These are phyloP conservation scores for Drosophila niveifrons DNA, from an alignment of 2,888 invertebrate species.

Conservation along the genomic window DNA sequence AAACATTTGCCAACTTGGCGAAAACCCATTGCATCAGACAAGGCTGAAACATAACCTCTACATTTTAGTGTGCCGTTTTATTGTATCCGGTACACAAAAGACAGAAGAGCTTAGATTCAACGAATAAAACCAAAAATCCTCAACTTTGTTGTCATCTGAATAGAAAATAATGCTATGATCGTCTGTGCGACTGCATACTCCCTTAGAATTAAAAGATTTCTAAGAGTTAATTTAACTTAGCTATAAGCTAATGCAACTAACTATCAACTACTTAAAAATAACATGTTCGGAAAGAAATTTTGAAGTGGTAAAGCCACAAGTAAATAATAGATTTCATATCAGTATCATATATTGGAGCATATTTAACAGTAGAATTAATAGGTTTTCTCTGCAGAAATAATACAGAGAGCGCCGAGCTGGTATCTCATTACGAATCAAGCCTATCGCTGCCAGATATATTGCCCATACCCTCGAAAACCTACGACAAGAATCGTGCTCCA, in stretches of 20 bases:
- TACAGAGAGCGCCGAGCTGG: slow-evolving; percentile 85
- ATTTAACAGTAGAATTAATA: neutral
- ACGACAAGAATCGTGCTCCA: slow-evolving; percentile 95
- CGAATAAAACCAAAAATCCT: too few species aligned
- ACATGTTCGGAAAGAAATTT: too few species aligned
- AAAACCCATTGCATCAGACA: slow-evolving; percentile 63
- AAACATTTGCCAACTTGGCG: slow-evolving; percentile 32
- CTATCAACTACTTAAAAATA: too few species aligned
- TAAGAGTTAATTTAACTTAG: too few species aligned
- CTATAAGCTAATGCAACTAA: too few species aligned
- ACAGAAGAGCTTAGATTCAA: neutral
- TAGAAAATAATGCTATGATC: too few species aligned
- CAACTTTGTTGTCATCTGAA: too few species aligned
- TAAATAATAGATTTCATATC: too few species aligned
- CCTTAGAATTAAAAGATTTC: too few species aligned
- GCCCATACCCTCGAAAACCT: slow-evolving; percentile 93
- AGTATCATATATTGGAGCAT: neutral
- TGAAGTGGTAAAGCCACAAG: too few species aligned
- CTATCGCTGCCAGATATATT: slow-evolving; percentile 94
- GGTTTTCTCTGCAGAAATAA: slow-evolving; percentile 71
- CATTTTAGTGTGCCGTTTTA: neutral
- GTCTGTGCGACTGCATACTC: too few species aligned
- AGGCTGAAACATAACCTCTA: slow-evolving; percentile 30
- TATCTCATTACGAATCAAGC: slow-evolving; percentile 87
- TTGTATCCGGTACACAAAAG: neutral